Evolutionary conservation across 2,113 vertebrate genomes (phyloP), one percentile per base, ranked within the genome.

Genomic region (Turnix velox): DNA sequence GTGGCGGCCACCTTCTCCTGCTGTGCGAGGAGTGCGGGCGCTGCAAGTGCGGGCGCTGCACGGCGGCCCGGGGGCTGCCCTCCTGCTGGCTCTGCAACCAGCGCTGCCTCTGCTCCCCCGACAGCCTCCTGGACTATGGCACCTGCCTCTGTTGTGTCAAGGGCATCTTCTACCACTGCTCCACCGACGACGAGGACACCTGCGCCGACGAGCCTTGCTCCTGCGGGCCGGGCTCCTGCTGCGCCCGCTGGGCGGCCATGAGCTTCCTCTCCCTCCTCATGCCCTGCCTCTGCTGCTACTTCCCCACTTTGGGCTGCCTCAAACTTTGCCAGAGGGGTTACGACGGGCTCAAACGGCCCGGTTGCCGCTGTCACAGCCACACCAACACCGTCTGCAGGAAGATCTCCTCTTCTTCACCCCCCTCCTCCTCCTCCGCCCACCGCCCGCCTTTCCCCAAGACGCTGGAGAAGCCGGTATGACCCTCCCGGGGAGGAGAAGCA

Each of bases 201-300:
- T 99, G 99, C 18, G 99, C 99, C 1, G 99, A 99, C 46, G 98
- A 98, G 84, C 99, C 99, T 7, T 99, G 99, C 97, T 99, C 99
- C 94, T 99, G 99, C 15, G 96, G 97, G 65, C 97, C 98, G 2
- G 98, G 98, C 2, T 98, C 98, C 92, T 99, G 98, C 93, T 98
- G 97, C 0, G 96, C 98, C 94, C 99, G 99, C 80, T 99, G 99
- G 99, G 97, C 98, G 71, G 96, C 98, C 93, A 99, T 99, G 98
- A 98, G 98, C 63, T 92, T 98, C 83, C 97, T 99, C 95, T 98
- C 99, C 4, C 97, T 99, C 81, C 98, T 98, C 97, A 97, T 99
- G 97, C 99, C 99, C 97, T 99, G 99, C 98, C 98, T 99, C 93
- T 99, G 99, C 98, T 99, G 99, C 98, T 99, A 99, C 97, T 98